Evolutionary conservation across 1,140 invertebrate species (phyloP), one percentile per base, ranked within the genome.

Genomic region (Arctopsyche grandis): DNA sequence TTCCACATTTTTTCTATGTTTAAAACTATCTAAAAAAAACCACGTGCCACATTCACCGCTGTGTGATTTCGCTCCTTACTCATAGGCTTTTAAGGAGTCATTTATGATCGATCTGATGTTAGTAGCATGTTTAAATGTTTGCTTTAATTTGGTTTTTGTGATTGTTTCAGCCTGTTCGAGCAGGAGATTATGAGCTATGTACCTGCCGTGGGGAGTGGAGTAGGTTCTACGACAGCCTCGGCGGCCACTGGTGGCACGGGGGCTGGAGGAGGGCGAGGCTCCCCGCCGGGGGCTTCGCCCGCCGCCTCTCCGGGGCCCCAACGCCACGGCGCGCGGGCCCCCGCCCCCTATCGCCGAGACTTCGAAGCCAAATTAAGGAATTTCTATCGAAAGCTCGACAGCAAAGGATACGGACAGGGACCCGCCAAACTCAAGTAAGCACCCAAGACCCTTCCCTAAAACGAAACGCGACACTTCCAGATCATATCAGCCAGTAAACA

Each of bases 171-270:
- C 90, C 91, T 98, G 83, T 98, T 98, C 90, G 97, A 99, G 87
- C 95, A 98, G 91, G 97, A 99, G 90, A 98, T 99, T 84, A 98
- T 98, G 96, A 97, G 96, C 75, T 98, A 98, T 88, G 95, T 98
- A 84, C 97, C 97, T 80, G 93, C 94, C 75, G 91, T 90, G 83
- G 90, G 91, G 84, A 85, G 91, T 80, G 86, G 90, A 86, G 16
- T 85, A 84, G 69, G 84, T 84, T 84, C 86, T 84, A 84, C 85
- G 84, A 84, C 86, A 84, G 70, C 86, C 84, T 83, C 85, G 84
- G 84, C 85, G 83, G 84, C 85, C 12, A 79, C 84, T 21, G 83
- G 84, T 0, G 78, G 80, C 16, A 74, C 69, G 9, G 58, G 71
- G 16, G 80, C 84, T 22, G 83, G 84, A 14, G 69, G 76, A 22